These are phyloP conservation scores for Chesias legatella DNA, from an alignment of 2,888 invertebrate genomes.

Conservation along the genomic window DNA sequence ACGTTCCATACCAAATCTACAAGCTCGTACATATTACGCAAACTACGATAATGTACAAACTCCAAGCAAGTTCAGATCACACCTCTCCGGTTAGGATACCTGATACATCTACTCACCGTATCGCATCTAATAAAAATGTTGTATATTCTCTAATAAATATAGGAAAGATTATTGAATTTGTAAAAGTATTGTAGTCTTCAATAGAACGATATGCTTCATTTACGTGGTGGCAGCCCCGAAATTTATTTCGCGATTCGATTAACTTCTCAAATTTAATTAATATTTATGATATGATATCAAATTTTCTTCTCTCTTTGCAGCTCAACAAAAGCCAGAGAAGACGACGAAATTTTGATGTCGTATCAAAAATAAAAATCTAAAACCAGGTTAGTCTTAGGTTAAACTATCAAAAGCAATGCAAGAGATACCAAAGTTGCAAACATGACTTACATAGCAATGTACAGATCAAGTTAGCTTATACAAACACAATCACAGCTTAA, in stretches of 20 bases:
- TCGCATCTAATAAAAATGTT: conserved; percentile 65
- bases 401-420: conserved; percentile 64
- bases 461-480: conserved; percentile 43
- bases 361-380: conserved; percentile 23
- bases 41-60: conserved; percentile 60
- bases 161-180: conserved; percentile 76
- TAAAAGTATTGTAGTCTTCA: conserved; percentile 76
- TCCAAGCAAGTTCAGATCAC: conserved; percentile 54
- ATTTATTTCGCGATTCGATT: conserved; percentile 19
- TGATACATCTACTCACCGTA: conserved; percentile 52
- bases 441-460: conserved; percentile 47
- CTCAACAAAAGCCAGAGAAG: conserved; percentile 14
- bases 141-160: conserved; percentile 76
- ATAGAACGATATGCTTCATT: conserved; percentile 79
- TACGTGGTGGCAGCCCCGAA: conserved; percentile 71
- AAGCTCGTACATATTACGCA: conserved; percentile 67
- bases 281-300: conserved; percentile 21
- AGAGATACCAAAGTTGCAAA: conserved; percentile 58
- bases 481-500: conserved; percentile 32
- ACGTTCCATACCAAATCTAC: conserved; percentile 64
- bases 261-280: conserved; percentile 14
- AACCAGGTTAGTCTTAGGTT: conserved; percentile 52
- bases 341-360: conserved; percentile 13
- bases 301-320: conserved; percentile 10
- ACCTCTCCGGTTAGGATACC: conserved; percentile 54